Evolutionary conservation across 2,797 vertebrate species (phyloP).

Genomic region (Cebuella pygmaea): DNA sequence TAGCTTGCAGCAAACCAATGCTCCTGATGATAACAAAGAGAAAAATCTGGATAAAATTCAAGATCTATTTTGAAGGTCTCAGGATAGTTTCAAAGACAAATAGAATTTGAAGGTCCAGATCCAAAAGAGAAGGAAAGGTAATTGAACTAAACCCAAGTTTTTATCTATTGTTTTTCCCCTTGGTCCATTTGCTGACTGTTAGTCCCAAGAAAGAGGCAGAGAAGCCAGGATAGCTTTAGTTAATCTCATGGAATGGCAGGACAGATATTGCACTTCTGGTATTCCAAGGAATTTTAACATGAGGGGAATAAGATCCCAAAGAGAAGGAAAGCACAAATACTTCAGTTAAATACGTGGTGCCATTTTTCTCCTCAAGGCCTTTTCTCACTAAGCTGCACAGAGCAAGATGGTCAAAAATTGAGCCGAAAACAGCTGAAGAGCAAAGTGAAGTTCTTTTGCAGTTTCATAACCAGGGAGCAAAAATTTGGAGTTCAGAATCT

Average conservation of each 20-base stretch:
- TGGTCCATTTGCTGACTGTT: not conserved
- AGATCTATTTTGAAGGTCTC: not conserved
- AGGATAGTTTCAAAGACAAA: not conserved
- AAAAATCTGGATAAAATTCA: not conserved
- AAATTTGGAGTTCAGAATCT: not conserved
- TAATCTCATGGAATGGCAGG: not conserved
- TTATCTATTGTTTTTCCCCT: not conserved
- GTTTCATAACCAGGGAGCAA: not conserved
- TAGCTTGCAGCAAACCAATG: not conserved
- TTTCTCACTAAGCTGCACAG: not conserved
- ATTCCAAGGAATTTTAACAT: not conserved
- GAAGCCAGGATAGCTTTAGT: not conserved
- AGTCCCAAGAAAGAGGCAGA: not conserved
- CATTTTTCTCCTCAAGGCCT: not conserved
- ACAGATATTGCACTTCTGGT: not conserved
- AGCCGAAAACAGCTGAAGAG: not conserved
- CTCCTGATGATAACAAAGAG: not conserved
- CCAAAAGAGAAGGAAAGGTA: not conserved
- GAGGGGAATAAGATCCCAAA: not conserved
- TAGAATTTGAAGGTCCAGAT: not conserved
- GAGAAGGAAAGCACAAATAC: not conserved
- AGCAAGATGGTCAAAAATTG: not conserved
- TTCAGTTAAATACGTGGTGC: not conserved
- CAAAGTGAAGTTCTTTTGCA: not conserved
- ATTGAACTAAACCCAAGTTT: not conserved